Percentiles rank a stretch among this genome's conserved stretches.
Conservation (phyloP, 1,140 invertebrate species). For the Sitodiplosis mosellana region DNA sequence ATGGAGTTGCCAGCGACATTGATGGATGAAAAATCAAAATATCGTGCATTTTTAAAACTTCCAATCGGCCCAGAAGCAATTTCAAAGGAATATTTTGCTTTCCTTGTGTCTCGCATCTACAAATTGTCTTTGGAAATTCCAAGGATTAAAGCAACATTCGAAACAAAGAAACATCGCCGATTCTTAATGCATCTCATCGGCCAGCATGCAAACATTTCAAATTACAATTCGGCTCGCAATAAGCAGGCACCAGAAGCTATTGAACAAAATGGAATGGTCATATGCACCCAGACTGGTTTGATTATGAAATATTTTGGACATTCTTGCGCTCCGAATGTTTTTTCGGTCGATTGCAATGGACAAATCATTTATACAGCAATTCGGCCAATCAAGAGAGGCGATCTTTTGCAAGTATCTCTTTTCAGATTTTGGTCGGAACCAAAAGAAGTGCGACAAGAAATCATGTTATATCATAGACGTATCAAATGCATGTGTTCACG, state of each 20-base stretch:
- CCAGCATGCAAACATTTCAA: not conserved
- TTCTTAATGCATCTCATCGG: not conserved
- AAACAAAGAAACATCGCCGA: not conserved
- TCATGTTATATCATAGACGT: too few species aligned
- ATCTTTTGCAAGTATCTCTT: too few species aligned
- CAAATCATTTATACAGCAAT: too few species aligned
- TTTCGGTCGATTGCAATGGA: too few species aligned
- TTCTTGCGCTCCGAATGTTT: not conserved
- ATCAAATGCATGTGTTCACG: too few species aligned
- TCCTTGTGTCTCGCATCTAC: conserved; percentile 5
- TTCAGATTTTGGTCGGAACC: too few species aligned
- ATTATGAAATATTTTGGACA: conserved; percentile 18
- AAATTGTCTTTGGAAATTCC: conserved; percentile 20
- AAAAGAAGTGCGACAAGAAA: too few species aligned
- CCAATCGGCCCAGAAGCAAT: not conserved
- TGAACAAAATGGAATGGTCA: not conserved
- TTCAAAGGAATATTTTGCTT: not conserved
- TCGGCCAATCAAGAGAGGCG: too few species aligned
- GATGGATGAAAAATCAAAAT: conserved; percentile 4
- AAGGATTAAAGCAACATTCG: conserved; percentile 8
- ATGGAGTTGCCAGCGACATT: conserved; percentile 29
- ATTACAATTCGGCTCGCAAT: not conserved
- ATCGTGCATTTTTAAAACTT: not conserved
- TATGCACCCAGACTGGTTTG: not conserved
- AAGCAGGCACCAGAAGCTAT: not conserved